phyloP scores from a whole-genome alignment of 2,797 vertebrate species.

The Sitta carolinensis region DNA sequence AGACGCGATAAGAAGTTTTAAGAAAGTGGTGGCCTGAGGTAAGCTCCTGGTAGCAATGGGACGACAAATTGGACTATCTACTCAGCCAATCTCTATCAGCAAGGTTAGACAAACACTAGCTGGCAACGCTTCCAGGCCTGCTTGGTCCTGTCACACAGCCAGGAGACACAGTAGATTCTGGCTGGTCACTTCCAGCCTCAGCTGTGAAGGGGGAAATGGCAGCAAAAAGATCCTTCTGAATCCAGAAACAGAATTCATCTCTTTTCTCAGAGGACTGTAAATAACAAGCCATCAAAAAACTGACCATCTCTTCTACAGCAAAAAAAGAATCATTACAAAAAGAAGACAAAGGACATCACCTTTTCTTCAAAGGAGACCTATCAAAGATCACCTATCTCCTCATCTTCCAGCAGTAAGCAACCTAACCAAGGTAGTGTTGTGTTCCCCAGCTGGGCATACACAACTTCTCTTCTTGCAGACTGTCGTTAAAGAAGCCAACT shows the following conservation, averaged over 20 bases:
- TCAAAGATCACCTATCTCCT: neutral
- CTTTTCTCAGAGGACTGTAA: neutral
- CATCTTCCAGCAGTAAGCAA: accelerated
- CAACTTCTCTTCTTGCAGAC: neutral
- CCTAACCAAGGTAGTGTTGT: neutral
- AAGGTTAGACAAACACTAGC: neutral
- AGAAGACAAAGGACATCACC: neutral
- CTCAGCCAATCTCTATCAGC: neutral
- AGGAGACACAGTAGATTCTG: neutral
- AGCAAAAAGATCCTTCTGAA: neutral
- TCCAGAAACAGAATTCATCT: neutral
- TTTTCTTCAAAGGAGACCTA: too few relatives aligned
- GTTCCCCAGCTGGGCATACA: neutral
- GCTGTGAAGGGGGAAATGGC: accelerated
- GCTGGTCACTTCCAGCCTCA: neutral
- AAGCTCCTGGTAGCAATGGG: neutral
- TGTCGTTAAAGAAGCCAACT: neutral
- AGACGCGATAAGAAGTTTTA: neutral
- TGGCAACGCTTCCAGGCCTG: neutral
- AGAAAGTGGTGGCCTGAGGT: neutral
- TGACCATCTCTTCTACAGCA: neutral
- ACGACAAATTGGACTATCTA: neutral
- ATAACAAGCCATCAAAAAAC: neutral
- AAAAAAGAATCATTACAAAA: neutral
- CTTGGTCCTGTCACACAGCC: neutral